These are phyloP conservation scores for Acrocephalus arundinaceus DNA, from an alignment of 2,113 vertebrate genomes.

Conservation along the genomic window DNA sequence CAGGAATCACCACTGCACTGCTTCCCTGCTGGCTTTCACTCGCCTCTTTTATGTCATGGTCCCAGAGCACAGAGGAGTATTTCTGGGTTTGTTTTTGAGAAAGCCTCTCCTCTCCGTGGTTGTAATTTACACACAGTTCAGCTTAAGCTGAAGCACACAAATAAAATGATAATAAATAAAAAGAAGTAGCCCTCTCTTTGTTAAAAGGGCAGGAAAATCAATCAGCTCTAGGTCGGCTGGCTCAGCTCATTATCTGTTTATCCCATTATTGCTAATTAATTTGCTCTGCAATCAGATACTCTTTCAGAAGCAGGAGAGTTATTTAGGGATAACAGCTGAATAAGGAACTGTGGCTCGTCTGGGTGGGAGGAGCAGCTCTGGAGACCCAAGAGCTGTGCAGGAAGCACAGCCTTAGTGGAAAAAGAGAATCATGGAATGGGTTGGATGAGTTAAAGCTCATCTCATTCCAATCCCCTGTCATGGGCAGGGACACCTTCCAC, in stretches of 20 bases:
- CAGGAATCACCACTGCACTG: background rate
- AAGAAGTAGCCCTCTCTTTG: background rate
- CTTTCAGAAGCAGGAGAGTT: background rate
- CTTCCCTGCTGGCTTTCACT: background rate
- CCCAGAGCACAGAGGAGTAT: background rate
- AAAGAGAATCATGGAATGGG: background rate
- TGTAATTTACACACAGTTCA: background rate
- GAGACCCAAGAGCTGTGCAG: background rate
- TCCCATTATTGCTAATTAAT: background rate
- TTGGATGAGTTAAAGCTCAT: background rate
- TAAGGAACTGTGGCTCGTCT: fast-evolving
- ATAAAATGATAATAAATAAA: background rate
- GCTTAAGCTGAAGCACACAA: background rate
- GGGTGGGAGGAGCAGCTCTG: background rate
- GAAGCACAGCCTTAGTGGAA: fast-evolving
- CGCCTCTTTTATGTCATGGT: background rate
- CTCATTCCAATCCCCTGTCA: background rate
- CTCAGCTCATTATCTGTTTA: background rate
- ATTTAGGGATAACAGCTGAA: background rate
- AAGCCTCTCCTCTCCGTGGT: fast-evolving
- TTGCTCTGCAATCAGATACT: background rate
- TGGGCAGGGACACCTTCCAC: background rate
- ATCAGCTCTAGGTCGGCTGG: background rate
- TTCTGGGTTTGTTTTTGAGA: background rate
- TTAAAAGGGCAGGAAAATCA: background rate